Conservation (phyloP, 2,797 vertebrate genomes). For the Protonibea diacanthus region DNA sequence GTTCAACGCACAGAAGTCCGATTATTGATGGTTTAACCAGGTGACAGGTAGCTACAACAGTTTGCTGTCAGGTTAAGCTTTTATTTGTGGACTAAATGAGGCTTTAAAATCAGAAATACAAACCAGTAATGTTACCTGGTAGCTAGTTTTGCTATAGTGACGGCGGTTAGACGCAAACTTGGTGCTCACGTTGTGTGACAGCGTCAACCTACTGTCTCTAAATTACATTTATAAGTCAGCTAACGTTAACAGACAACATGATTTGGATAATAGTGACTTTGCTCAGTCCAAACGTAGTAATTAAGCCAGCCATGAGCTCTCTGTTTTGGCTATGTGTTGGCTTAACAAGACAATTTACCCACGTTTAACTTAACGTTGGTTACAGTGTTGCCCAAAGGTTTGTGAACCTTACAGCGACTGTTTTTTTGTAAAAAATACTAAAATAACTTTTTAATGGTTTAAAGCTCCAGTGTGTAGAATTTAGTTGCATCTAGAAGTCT, state of each 20-base stretch:
- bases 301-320: neutral
- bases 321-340: neutral
- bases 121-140: slow-evolving; percentile 4
- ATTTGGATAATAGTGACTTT: neutral
- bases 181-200: neutral
- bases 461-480: no score
- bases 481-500: no score
- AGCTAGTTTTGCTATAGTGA: slow-evolving; percentile 28
- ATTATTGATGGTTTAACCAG: neutral
- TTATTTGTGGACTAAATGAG: no score
- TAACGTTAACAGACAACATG: neutral
- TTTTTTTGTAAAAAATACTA: no score
- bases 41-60: neutral
- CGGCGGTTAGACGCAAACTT: neutral
- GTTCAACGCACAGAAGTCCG: neutral
- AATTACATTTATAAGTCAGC: neutral
- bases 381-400: no score
- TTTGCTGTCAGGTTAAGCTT: no score
- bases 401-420: no score
- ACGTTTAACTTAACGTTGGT: no score
- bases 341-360: no score
- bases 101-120: neutral
- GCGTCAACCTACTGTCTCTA: neutral
- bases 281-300: neutral
- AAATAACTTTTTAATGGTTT: no score